Evolutionary conservation across 1,140 invertebrate species (phyloP).

Genomic region (Drosophila saltans): DNA sequence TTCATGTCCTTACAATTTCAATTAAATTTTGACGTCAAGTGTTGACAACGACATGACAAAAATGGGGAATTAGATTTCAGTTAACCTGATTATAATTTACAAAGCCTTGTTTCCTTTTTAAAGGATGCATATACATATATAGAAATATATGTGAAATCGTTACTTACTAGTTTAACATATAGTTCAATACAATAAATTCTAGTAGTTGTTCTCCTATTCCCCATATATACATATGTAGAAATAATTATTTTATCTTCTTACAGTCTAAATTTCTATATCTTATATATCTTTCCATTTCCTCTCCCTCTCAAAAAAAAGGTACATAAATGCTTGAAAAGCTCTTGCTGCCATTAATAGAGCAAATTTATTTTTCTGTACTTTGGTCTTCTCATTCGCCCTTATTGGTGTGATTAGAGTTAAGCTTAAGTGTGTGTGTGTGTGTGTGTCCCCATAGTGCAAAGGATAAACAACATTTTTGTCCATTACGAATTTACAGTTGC

Average conservation of each 20-base stretch:
- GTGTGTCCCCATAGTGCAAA: too few relatives aligned
- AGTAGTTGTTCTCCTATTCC: too few relatives aligned
- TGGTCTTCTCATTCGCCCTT: neutral
- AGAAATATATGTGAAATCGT: neutral
- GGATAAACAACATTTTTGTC: conserved; percentile 7
- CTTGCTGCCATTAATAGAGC: neutral
- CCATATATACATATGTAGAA: too few relatives aligned
- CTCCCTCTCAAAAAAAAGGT: too few relatives aligned
- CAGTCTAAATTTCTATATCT: too few relatives aligned
- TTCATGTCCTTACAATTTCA: conserved; percentile 52
- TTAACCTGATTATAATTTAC: conserved; percentile 2
- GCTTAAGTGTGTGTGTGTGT: neutral
- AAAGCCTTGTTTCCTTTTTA: neutral
- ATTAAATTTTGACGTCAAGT: conserved; percentile 39
- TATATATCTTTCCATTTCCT: too few relatives aligned
- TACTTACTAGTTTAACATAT: too few relatives aligned
- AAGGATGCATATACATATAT: neutral
- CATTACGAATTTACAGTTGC: conserved; percentile 12
- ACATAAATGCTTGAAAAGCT: too few relatives aligned
- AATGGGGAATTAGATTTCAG: conserved; percentile 2
- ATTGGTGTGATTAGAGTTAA: neutral
- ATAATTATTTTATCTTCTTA: too few relatives aligned
- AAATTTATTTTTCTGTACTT: neutral
- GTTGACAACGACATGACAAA: conserved; percentile 8
- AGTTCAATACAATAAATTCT: too few relatives aligned